phyloP scores from a whole-genome alignment of 2,888 invertebrate species.

The Cyaniris semiargus region DNA sequence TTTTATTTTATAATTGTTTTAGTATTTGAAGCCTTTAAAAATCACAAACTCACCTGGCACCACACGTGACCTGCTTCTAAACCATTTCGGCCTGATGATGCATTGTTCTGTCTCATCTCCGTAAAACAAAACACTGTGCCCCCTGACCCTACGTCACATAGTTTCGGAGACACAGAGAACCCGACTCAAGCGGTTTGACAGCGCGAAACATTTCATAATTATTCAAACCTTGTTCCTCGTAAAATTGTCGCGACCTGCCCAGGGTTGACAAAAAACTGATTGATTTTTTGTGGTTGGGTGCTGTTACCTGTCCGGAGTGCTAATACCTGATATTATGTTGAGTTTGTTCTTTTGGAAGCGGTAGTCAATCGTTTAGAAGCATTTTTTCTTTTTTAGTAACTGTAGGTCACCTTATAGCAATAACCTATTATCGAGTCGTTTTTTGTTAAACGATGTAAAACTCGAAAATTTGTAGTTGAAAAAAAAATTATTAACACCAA shows the following conservation, averaged over 20 bases:
- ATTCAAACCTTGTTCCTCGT: constrained; percentile 31
- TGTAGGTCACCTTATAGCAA: neutral
- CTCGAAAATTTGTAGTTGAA: no score
- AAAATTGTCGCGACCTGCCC: constrained; percentile 29
- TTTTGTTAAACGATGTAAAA: no score
- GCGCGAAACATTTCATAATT: constrained; percentile 46
- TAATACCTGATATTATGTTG: neutral
- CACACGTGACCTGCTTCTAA: constrained; percentile 3
- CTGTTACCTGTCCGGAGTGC: neutral
- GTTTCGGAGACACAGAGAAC: constrained; percentile 38
- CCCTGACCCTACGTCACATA: constrained; percentile 7
- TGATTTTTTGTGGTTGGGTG: neutral
- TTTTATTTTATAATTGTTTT: neutral
- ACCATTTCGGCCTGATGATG: constrained; percentile 10
- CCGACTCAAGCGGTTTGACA: constrained; percentile 44
- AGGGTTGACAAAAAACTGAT: constrained; percentile 28
- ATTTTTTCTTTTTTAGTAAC: neutral
- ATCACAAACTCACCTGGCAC: neutral
- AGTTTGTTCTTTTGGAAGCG: neutral
- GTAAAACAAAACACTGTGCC: constrained; percentile 24
- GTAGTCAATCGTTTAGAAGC: neutral
- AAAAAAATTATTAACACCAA: no score
- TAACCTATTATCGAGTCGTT: no score
- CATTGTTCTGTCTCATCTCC: constrained; percentile 27
- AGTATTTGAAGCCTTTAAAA: neutral